Evolutionary conservation across 1,140 invertebrate genomes (phyloP).

Genomic region (Cydia pomonella): DNA sequence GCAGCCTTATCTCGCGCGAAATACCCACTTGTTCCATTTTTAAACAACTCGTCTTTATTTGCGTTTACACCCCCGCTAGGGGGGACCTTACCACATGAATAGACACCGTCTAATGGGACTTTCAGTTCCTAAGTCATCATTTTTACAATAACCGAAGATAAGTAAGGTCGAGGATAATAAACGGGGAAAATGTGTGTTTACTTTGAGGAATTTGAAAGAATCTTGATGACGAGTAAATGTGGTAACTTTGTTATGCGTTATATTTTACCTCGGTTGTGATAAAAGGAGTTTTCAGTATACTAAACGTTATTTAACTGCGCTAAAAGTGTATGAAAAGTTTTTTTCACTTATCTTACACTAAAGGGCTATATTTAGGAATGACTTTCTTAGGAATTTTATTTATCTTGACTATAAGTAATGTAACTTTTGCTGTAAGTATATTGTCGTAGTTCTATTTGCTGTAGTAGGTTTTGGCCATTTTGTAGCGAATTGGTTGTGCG

Average conservation of each 20-base stretch:
- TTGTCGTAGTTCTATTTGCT: too few species aligned
- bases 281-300: not conserved
- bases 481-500: too few species aligned
- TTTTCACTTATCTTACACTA: not conserved
- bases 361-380: too few species aligned
- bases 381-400: too few species aligned
- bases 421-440: too few species aligned
- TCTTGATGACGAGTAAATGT: conserved; percentile 60
- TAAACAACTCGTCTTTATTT: conserved; percentile 79
- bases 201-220: conserved; percentile 53
- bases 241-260: conserved; percentile 38
- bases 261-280: not conserved
- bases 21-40: conserved; percentile 79
- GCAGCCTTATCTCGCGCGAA: conserved; percentile 73
- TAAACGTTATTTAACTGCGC: not conserved
- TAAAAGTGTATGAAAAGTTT: not conserved
- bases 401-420: too few species aligned
- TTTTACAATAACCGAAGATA: conserved; percentile 74
- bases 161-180: conserved; percentile 76
- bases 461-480: too few species aligned
- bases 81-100: conserved; percentile 69
- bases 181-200: conserved; percentile 58
- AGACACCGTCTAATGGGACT: conserved; percentile 77
- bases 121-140: conserved; percentile 79
- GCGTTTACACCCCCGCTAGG: conserved; percentile 60